phyloP scores from a whole-genome alignment of 2,888 invertebrate species.

The Aleiodes testaceus region DNA sequence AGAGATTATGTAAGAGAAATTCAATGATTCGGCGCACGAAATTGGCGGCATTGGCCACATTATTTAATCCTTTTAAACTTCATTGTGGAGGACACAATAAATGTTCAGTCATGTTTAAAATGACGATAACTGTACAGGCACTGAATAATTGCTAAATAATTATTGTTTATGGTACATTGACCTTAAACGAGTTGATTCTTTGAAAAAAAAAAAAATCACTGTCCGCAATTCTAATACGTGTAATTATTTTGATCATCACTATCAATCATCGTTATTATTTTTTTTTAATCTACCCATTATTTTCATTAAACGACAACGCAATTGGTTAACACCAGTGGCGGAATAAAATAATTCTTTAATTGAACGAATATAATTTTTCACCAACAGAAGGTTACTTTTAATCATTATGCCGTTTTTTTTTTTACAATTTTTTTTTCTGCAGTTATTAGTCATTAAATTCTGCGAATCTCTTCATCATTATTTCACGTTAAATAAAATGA shows the following conservation, averaged over 20 bases:
- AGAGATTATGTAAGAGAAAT: slow-evolving; percentile 26
- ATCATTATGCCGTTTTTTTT: slow-evolving; percentile 13
- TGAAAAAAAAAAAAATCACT: not conserved
- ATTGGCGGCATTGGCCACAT: slow-evolving; percentile 8
- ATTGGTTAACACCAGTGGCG: slow-evolving; percentile 37
- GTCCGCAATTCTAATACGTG: not conserved
- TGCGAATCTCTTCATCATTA: slow-evolving; percentile 5
- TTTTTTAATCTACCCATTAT: not conserved
- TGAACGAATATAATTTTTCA: slow-evolving; percentile 20
- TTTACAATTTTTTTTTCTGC: slow-evolving; percentile 29
- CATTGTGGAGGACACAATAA: not conserved
- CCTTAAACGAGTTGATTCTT: slow-evolving; percentile 5
- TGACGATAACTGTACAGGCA: not conserved
- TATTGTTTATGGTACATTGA: slow-evolving; percentile 26
- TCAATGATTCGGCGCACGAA: slow-evolving; percentile 38
- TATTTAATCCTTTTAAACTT: slow-evolving; percentile 2
- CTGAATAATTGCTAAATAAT: slow-evolving; percentile 24
- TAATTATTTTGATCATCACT: slow-evolving; percentile 32
- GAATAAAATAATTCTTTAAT: slow-evolving; percentile 34
- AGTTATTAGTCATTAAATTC: slow-evolving; percentile 38
- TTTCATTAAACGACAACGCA: slow-evolving; percentile 3
- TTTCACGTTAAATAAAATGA: slow-evolving; percentile 10
- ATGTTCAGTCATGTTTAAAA: not conserved
- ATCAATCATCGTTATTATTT: slow-evolving; percentile 22
- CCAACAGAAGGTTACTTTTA: slow-evolving; percentile 6